Evolutionary conservation across 2,113 vertebrate genomes (phyloP), one percentile per base, ranked within the genome.

Genomic region (Diphyllodes magnificus): DNA sequence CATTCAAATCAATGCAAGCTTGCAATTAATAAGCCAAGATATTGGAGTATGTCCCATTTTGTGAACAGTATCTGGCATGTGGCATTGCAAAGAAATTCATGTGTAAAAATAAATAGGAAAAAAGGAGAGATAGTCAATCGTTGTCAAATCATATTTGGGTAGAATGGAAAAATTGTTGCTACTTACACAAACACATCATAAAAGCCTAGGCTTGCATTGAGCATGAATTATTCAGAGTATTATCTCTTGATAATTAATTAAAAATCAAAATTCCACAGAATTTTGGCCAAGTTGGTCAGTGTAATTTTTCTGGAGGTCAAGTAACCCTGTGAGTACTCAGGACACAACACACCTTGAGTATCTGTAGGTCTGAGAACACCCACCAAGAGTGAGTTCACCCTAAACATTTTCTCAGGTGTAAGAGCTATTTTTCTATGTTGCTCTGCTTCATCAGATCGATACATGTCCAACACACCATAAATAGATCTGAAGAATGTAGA

Each of bases 231-330:
- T 78, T 97, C 25, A 80, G 64, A 60, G 24, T 82, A 78, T 80
- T 95, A 14, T 71, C 28, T 91, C 96, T 64, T 90, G 57, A 91
- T 94, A 94, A 95, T 91, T 96, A 94, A 93, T 82, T 93, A 91
- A 92, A 95, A 94, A 66, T 54, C 59, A 65, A 8, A 92, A 57
- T 94, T 96, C 71, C 64, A 94, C 33, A 50, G 82, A 78, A 54
- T 85, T 70, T 97, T 95, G 65, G 33, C 31, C n/a, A 65, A 49
- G 10, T 65, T 77, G 40, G 33, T 51, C 35, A 40, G 4, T 57
- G 42, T 87, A 50, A 82, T 92, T 88, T 63, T 90, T 95, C 77
- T 61, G 70, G 86, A 82, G 54, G 70, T 90, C 76, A 83, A 1
- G 89, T 84, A 64, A 33, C 66, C 50, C 56, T 72, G 15, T 88